Evolutionary conservation across 2,113 vertebrate species (phyloP).

Genomic region (Onychostruthus taczanowskii): DNA sequence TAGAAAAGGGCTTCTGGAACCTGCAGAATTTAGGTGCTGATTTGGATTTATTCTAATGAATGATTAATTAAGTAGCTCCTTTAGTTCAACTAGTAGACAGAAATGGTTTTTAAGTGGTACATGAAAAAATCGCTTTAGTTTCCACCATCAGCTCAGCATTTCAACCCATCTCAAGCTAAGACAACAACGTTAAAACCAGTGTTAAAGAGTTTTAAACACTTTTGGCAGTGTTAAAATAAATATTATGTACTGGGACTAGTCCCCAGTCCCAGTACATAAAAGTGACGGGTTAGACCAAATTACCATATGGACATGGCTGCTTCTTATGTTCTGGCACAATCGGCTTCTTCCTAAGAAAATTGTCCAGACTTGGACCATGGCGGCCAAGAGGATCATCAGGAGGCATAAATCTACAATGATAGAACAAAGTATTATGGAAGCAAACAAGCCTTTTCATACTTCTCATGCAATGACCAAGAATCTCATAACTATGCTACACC

Average conservation of each 20-base stretch:
- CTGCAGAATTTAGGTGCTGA: not conserved
- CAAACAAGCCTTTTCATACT: not conserved
- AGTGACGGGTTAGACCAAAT: constrained; percentile 6
- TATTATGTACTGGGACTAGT: not conserved
- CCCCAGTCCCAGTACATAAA: not conserved
- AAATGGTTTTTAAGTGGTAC: not conserved
- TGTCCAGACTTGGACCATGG: constrained; percentile 94
- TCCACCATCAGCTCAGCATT: not conserved
- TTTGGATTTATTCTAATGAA: not conserved
- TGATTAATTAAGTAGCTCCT: not conserved
- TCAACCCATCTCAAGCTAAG: not conserved
- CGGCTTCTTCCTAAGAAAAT: constrained; percentile 94
- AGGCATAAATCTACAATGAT: constrained; percentile 89
- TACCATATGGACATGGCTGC: constrained; percentile 96
- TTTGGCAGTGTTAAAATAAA: not conserved
- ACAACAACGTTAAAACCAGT: not conserved
- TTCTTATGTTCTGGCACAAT: constrained; percentile 96
- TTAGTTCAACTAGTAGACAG: not conserved
- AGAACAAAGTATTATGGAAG: not conserved
- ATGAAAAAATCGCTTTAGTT: not conserved
- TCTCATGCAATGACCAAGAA: not conserved
- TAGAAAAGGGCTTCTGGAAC: not conserved
- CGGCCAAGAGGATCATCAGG: constrained; percentile 96
- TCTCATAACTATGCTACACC: not conserved
- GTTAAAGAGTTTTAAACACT: not conserved